These are phyloP conservation scores for Zingel zingel DNA, from an alignment of 2,113 vertebrate species.

Conservation along the genomic window DNA sequence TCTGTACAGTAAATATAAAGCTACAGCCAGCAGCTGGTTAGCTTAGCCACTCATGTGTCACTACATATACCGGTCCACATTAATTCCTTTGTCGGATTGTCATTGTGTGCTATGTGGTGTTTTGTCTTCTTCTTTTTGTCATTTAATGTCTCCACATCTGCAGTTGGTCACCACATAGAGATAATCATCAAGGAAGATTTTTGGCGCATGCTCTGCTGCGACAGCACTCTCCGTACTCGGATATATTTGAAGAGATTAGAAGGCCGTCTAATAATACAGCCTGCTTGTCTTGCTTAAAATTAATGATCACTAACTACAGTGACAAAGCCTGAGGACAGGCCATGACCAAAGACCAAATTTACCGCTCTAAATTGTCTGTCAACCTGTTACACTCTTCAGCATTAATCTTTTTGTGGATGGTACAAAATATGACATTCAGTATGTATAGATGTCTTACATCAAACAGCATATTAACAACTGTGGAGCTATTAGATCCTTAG, in stretches of 20 bases:
- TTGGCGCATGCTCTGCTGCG: too few relatives aligned
- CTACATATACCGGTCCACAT: not conserved
- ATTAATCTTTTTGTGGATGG: not conserved
- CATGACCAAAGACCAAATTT: not conserved
- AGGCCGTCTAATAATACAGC: not conserved
- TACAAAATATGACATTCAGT: not conserved
- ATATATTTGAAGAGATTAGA: not conserved
- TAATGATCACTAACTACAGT: too few relatives aligned
- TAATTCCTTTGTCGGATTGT: not conserved
- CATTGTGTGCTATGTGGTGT: not conserved
- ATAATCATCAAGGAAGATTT: too few relatives aligned
- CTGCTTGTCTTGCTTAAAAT: conserved; percentile 1
- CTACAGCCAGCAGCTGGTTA: too few relatives aligned
- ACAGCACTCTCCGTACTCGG: too few relatives aligned
- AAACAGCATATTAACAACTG: not conserved
- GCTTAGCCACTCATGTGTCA: too few relatives aligned
- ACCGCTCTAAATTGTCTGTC: not conserved
- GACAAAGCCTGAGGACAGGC: not conserved
- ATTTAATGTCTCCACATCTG: not conserved
- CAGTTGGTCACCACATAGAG: not conserved
- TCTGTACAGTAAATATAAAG: too few relatives aligned
- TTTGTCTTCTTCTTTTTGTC: not conserved
- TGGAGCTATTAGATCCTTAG: not conserved
- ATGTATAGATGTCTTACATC: not conserved
- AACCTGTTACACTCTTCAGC: not conserved